phyloP scores from a whole-genome alignment of 2,888 invertebrate genomes.

The Oligia strigilis region DNA sequence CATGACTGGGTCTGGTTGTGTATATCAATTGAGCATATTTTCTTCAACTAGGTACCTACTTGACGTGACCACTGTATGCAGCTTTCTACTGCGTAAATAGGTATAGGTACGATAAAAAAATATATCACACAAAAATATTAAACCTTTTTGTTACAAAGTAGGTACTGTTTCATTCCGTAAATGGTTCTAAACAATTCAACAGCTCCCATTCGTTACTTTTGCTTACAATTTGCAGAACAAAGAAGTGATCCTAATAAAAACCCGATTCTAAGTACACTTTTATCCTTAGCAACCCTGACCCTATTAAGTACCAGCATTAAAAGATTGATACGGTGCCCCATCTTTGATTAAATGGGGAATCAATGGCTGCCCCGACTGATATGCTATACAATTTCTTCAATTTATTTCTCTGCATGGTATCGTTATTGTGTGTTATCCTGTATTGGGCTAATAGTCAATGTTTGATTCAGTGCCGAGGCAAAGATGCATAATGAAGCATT shows the following conservation, averaged over 20 bases:
- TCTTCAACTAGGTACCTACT: neutral
- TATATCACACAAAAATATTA: neutral
- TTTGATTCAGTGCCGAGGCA: neutral
- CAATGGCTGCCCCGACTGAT: neutral
- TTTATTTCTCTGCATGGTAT: neutral
- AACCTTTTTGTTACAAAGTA: neutral
- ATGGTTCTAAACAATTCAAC: neutral
- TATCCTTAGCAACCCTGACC: constrained; percentile 17
- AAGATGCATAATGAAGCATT: neutral
- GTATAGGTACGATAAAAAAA: neutral
- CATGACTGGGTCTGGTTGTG: neutral
- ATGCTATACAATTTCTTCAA: neutral
- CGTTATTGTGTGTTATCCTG: neutral
- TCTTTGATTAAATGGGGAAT: constrained; percentile 25
- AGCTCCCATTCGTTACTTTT: neutral
- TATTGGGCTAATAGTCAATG: neutral
- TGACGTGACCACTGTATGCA: neutral
- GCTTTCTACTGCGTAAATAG: neutral
- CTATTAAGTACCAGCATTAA: constrained; percentile 29
- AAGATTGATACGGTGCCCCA: constrained; percentile 22
- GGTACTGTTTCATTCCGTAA: neutral
- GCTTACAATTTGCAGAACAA: constrained; percentile 8
- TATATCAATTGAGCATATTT: neutral
- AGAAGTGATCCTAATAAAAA: constrained; percentile 13
- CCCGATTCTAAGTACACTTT: constrained; percentile 2